Evolutionary conservation across 2,797 vertebrate species (phyloP).

Genomic region (Malacoraja senta): DNA sequence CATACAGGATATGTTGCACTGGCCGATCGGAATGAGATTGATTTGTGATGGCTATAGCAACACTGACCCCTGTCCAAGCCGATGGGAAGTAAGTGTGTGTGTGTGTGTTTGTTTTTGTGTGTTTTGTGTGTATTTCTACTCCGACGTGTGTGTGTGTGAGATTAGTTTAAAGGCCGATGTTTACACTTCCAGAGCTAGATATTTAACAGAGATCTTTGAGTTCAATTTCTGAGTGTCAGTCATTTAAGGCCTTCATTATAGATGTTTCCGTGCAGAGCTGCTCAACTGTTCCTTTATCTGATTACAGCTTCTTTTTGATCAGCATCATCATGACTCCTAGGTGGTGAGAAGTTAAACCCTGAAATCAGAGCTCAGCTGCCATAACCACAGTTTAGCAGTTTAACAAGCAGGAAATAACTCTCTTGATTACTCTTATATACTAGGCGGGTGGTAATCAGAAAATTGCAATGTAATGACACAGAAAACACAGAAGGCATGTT

Average conservation of each 20-base stretch:
- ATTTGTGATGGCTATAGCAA: background rate
- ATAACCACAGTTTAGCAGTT: conserved; percentile 33
- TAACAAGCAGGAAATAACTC: conserved; percentile 21
- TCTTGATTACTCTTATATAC: conserved; percentile 32
- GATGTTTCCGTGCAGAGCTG: background rate
- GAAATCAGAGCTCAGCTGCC: conserved; percentile 25
- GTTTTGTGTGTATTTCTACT: too few species aligned
- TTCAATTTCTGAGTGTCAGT: background rate
- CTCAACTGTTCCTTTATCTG: background rate
- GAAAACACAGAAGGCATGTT: conserved; percentile 12
- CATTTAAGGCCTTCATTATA: background rate
- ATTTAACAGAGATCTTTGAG: background rate
- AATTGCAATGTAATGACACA: conserved; percentile 29
- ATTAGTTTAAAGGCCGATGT: too few species aligned
- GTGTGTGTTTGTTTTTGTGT: too few species aligned
- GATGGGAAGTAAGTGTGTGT: background rate
- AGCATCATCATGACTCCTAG: background rate
- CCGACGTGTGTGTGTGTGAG: too few species aligned
- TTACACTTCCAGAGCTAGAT: background rate
- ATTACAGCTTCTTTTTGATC: conserved; percentile 8
- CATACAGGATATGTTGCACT: background rate
- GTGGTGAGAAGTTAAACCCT: conserved; percentile 26
- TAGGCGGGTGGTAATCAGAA: conserved; percentile 29
- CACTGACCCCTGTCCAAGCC: background rate
- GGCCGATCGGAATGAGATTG: background rate